Conservation (phyloP, 2,888 invertebrate species). For the Drosophila planitibia region DNA sequence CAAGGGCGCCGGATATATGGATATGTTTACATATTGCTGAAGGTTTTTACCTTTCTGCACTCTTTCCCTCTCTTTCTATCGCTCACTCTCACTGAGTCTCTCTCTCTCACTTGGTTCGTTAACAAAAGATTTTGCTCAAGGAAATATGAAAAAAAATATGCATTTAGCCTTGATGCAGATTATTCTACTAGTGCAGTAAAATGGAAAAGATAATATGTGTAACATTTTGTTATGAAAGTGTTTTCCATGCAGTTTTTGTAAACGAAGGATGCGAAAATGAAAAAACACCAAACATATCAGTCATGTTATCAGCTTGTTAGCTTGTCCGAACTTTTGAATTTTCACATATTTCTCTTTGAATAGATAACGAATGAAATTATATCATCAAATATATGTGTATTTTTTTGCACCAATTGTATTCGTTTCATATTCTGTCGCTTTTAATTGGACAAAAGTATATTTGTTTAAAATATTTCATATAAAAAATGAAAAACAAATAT, state of each 20-base stretch:
- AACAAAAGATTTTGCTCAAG: conserved; percentile 22
- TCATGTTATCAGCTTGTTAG: neutral
- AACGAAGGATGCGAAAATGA: neutral
- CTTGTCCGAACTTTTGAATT: neutral
- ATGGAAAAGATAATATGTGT: conserved; percentile 20
- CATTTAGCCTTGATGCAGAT: conserved; percentile 30
- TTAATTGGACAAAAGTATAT: neutral
- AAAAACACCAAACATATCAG: neutral
- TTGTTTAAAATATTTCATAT: neutral
- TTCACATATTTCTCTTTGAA: neutral
- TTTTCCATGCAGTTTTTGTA: neutral
- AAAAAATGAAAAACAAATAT: neutral
- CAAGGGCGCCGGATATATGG: conserved; percentile 14
- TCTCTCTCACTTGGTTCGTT: conserved; percentile 3
- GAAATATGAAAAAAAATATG: conserved; percentile 8
- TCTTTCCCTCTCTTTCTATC: neutral
- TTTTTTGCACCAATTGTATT: neutral
- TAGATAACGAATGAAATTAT: neutral
- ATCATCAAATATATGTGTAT: neutral
- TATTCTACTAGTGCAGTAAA: conserved; percentile 11
- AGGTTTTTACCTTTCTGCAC: conserved; percentile 17
- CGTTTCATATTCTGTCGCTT: neutral
- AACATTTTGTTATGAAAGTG: conserved; percentile 3
- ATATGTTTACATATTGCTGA: conserved; percentile 18
- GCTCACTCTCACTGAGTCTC: neutral